phyloP scores from a whole-genome alignment of 2,113 vertebrate species.

The Sclerurus mexicanus region DNA sequence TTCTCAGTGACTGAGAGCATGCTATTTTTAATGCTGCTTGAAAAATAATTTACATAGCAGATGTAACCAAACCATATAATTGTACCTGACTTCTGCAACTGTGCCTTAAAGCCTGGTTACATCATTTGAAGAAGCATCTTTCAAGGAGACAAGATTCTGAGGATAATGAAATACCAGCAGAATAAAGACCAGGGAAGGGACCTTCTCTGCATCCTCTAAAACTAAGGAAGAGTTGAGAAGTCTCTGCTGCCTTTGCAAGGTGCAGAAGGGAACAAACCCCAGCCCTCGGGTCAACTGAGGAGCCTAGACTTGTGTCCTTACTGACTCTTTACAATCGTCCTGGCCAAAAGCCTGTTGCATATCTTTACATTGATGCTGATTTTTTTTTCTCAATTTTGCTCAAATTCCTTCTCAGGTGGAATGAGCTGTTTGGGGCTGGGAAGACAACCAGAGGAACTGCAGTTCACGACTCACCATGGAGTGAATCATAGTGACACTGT shows the following conservation, averaged over 20 bases:
- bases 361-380: neutral
- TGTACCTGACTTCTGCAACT: neutral
- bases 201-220: neutral
- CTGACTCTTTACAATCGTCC: neutral
- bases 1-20: neutral
- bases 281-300: neutral
- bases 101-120: neutral
- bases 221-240: neutral
- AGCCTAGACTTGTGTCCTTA: neutral
- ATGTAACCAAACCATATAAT: neutral
- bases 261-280: neutral
- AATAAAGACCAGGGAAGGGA: neutral
- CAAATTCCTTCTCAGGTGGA: neutral
- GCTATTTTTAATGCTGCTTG: neutral
- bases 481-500: neutral
- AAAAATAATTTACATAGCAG: slow-evolving; percentile 13
- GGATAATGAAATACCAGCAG: neutral
- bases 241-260: neutral
- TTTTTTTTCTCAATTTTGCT: neutral
- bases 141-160: neutral
- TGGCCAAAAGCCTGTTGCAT: neutral
- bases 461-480: neutral
- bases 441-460: neutral
- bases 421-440: neutral
- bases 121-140: neutral